phyloP scores from a whole-genome alignment of 2,113 vertebrate genomes.

The Paralichthys olivaceus region DNA sequence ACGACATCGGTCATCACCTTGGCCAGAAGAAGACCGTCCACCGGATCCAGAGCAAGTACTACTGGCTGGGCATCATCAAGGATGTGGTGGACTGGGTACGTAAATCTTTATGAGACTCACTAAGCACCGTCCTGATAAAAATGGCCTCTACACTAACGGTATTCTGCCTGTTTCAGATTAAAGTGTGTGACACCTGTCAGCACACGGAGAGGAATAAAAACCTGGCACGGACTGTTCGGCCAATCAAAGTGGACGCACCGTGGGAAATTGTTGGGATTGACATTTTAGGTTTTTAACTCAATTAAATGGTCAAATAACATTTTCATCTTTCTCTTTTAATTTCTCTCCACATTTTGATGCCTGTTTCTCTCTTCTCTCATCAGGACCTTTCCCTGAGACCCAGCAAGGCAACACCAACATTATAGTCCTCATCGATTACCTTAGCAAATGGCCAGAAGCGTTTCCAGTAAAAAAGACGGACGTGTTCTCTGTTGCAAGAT shows the following conservation, averaged over 20 bases:
- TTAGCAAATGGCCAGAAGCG: conserved; percentile 92
- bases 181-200: conserved; percentile 91
- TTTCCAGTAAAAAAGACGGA: conserved; percentile 86
- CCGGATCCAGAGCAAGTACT: conserved; percentile 91
- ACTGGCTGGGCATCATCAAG: conserved; percentile 94
- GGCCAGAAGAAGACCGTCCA: conserved; percentile 94
- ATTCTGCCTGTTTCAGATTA: conserved; percentile 82
- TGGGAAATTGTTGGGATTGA: conserved; percentile 90
- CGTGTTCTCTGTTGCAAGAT: conserved; percentile 84
- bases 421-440: conserved; percentile 86
- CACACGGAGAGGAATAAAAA: conserved; percentile 88
- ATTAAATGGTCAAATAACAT: neutral
- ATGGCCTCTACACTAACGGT: neutral
- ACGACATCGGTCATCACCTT: conserved; percentile 88
- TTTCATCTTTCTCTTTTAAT: neutral
- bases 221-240: conserved; percentile 77
- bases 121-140: neutral
- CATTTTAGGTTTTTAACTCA: conserved; percentile 80
- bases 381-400: conserved; percentile 89
- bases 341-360: neutral
- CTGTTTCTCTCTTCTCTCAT: conserved; percentile 2
- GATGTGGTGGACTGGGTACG: conserved; percentile 94
- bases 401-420: conserved; percentile 82
- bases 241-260: conserved; percentile 86
- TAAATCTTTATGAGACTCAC: neutral